Evolutionary conservation across 2,888 invertebrate genomes (phyloP), one percentile per base, ranked within the genome.

Genomic region (Eristalis tenax): DNA sequence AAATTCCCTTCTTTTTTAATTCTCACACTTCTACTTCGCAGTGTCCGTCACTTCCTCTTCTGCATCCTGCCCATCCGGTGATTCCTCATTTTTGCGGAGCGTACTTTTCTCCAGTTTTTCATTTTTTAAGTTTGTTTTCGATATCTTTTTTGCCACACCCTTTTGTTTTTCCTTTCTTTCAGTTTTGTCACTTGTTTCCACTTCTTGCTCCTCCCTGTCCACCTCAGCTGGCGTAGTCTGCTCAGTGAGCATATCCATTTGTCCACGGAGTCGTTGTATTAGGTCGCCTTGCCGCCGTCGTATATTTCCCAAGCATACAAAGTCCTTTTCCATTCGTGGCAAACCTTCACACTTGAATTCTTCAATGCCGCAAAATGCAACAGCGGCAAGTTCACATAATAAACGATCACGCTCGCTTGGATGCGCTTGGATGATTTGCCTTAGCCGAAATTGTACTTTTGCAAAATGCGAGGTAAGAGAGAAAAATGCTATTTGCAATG

Each of bases 401-500:
- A 92, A 66, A 10, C 50, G 56, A 0, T 88, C 23, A 0, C 90
- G 90, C 70, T 91, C 90, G 2, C 50, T 57, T 0, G 89, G 89
- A 2, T 89, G 61, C 0, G 91, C 90, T 0, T 79, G 77, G 1
- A 90, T 69, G 4, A 92, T 89, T 66, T 92, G 92, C 0, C 91
- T 89, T 57, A 92, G 50, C 0, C 91, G 90, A 50, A 92, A 91
- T 74, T 92, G 92, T 18, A 92, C 87, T 8, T 90, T 91, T 1
- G 91, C 91, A 83, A 91, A 90, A 64, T 92, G 91, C 10, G 92
- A 90, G 8, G 91, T 90, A 4, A 92, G 76, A 5, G 89, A 64
- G 10, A 92, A 90, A 11, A 91, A 90, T 0, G 91, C 90, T 5
- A 89, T 85, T 68, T 92, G 91, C 57, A 92, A 64, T 0, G 78